A percentile compares a stretch with the other conserved stretches of the same genome.
These are phyloP conservation scores for Trematocara zebra DNA, from an alignment of 2,113 vertebrate genomes.

Conservation along the genomic window DNA sequence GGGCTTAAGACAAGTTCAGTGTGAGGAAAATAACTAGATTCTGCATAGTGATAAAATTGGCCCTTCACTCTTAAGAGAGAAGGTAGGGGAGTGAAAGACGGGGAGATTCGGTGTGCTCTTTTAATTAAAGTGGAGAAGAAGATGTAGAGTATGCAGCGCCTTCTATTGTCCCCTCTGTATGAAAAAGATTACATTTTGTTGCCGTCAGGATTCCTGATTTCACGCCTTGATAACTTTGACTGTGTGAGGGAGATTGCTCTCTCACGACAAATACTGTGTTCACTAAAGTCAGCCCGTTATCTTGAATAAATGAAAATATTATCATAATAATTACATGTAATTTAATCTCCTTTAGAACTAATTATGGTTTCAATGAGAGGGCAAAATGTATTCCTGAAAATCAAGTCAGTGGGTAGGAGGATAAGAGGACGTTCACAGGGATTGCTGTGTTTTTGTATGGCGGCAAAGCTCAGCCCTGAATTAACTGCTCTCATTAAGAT, in stretches of 20 bases:
- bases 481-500: constrained; percentile 67
- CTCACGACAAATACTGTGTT: constrained; percentile 57
- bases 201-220: constrained; percentile 76
- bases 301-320: constrained; percentile 72
- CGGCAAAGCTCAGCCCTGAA: constrained; percentile 35
- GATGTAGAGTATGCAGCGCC: constrained; percentile 56
- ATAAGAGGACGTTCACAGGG: constrained; percentile 1
- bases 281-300: constrained; percentile 61
- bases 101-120: constrained; percentile 50
- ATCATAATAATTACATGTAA: constrained; percentile 75
- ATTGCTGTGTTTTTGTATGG: background rate
- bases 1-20: constrained; percentile 41
- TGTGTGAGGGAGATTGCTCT: constrained; percentile 58
- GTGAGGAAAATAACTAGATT: constrained; percentile 50
- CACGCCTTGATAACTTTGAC: constrained; percentile 71
- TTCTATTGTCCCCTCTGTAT: constrained; percentile 72
- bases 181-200: constrained; percentile 75
- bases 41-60: constrained; percentile 29
- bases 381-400: constrained; percentile 57
- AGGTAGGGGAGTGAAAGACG: constrained; percentile 6
- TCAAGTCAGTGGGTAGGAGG: constrained; percentile 31
- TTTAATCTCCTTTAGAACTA: constrained; percentile 72
- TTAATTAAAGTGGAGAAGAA: constrained; percentile 73
- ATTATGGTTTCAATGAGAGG: constrained; percentile 67
- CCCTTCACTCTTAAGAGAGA: constrained; percentile 34